Evolutionary conservation across 1,140 invertebrate genomes (phyloP), one percentile per base, ranked within the genome.

Genomic region (Trichogramma pretiosum): DNA sequence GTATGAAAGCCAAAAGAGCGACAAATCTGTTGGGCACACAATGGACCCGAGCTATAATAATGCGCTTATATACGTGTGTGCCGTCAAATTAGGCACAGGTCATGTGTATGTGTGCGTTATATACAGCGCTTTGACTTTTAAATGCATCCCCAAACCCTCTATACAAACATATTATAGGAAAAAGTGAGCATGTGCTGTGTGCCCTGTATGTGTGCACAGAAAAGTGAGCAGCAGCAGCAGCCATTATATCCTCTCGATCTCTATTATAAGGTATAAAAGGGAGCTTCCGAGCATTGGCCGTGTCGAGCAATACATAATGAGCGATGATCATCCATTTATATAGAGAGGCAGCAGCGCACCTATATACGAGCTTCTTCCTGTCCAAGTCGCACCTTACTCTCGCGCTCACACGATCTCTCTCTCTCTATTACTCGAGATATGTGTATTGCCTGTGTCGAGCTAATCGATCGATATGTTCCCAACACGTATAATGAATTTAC

Each of bases 31-130:
- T 46, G 40, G 37, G 13, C 36, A 41, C 45, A 63, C 60, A 62
- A 63, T 63, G 51, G 57, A n/a, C n/a, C n/a, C n/a, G n/a, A n/a
- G n/a, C n/a, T n/a, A n/a, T n/a, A n/a, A n/a, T n/a, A n/a, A n/a
- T n/a, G n/a, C n/a, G n/a, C n/a, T n/a, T n/a, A n/a, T n/a, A n/a
- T n/a, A n/a, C n/a, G n/a, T 26, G 46, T 45, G 47, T 53, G 52
- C 47, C 61, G 53, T 64, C 62, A 66, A 66, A 66, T 66, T 66
- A 64, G 62, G 53, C 58, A 57, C 63, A 62, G 60, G 61, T 64
- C 61, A 64, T 60, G 57, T 59, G 56, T n/a, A n/a, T n/a, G n/a
- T n/a, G n/a, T n/a, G n/a, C n/a, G n/a, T n/a, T n/a, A n/a, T n/a
- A n/a, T n/a, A 35, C 32, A n/a, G 16, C 19, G 57, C 44, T 54